Base-by-base conservation (phyloP, 2,113 vertebrate species). In the Calyptomena viridis region DNA sequence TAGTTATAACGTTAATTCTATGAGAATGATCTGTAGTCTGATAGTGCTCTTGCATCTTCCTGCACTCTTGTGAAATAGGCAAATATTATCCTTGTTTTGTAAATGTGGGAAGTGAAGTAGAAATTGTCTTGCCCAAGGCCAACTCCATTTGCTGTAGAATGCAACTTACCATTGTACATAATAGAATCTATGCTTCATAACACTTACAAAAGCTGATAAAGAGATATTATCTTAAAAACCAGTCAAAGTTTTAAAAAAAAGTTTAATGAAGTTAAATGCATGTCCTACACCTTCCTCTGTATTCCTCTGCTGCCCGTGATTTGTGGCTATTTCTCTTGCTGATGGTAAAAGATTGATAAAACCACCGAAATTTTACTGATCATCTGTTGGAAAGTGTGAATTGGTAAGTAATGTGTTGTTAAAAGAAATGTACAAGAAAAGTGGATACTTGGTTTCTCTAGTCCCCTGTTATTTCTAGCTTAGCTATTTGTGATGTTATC, bases 111-210 rank as follows among this genome's bases (percentile, higher is more conserved):
- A 96, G 91, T 62, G 83, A 91, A 94, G 81, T 88, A 95, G 93
- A 95, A 96, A 96, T 86, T 94, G 66, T 87, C 89, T 95, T 96
- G 93, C 94, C 95, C 82, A 96, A 95, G 94, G 88, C 90, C 83
- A 95, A 73, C 77, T 95, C 81, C 60, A 13, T 75, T 90, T 93
- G 71, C 76, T 46, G 66, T 92, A 92, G 87, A 96, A 96, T 94
- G 90, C 94, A 95, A 68, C 35, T 79, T 82, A 49, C 56, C 2
- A 33, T 91, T 12, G 6, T 92, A 79, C 60, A 96, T 88, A 91
- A 93, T 87, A 60, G 90, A 28, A 37, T 90, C n/a, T 87, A 37
- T 97, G 82, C 87, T 96, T 94, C 69, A 67, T 87, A 87, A 90
- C 71, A 42, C 78, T 95, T 93, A 55, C 1, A 91, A 93, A 91